Base-by-base conservation (phyloP, 2,888 invertebrate genomes). In the Callinectes sapidus region DNA sequence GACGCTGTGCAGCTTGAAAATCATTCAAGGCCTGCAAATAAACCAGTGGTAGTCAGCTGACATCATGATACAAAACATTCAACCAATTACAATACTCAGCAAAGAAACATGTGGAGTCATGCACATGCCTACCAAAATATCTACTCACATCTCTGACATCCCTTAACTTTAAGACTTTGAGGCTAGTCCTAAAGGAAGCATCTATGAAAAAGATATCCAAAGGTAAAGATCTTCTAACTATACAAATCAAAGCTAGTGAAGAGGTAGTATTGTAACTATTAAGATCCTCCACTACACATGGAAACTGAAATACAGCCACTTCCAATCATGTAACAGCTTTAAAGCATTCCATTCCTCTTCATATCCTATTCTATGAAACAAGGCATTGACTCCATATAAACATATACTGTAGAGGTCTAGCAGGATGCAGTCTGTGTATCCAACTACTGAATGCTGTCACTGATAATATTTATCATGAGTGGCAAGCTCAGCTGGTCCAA, bases 1-100 rank as follows among this genome's bases (percentile, higher is more conserved):
- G 97, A 95, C 98, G 97, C 96, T 99, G 99, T 28, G 97, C 97
- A 42, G 85, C 90, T 87, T 95, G 94, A 92, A 94, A 94, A 32
- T 94, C 94, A 91, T 94, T 94, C 55, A 94, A 90, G 10, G 93
- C 93, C 94, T 94, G 94, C 13, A 93, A 92, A 39, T 10, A 81
- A 81, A 85, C 13, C 32, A 23, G 23, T 71, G 28, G 42, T 13
- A 16, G 61, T 61, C 28, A 14, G 55, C 54, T 77, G n/a, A 71
- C 18, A 89, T 23, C 35, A 32, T 35, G 35, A 35, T 81, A 32
- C 35, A 32, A 13, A 81, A 81, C 23, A 71, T 71, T 28, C 71
- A 71, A n/a, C 2, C 28, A 71, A 8, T 13, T 71, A 71, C n/a
- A 71, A 18, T 61, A 23, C 61, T 61, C 5, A 23, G 3, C 23